Evolutionary conservation across 2,113 vertebrate species (phyloP).

Genomic region (Oreochromis niloticus): DNA sequence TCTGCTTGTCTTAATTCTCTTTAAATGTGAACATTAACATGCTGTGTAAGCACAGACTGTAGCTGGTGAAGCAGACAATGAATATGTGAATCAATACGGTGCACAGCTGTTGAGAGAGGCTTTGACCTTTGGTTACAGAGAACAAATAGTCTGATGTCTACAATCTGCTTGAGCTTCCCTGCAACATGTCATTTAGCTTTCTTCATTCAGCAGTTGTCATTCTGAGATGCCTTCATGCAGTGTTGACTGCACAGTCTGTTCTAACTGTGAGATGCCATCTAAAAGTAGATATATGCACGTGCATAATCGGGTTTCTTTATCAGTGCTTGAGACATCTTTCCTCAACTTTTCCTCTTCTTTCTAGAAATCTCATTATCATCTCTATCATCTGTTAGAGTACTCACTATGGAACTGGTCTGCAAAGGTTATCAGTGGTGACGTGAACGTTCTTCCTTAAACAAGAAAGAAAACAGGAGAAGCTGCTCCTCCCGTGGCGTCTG

Average conservation of each 20-base stretch:
- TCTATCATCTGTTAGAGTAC: neutral
- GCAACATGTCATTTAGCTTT: neutral
- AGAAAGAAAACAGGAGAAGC: neutral
- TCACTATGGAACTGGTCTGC: neutral
- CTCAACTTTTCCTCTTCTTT: neutral
- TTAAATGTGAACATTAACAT: neutral
- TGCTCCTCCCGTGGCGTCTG: neutral
- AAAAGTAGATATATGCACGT: neutral
- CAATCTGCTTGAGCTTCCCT: neutral
- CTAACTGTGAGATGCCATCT: neutral
- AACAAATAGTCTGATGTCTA: slow-evolving; percentile 23
- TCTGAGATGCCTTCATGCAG: neutral
- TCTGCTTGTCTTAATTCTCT: neutral
- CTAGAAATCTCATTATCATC: neutral
- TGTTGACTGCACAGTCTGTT: neutral
- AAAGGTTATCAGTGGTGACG: neutral
- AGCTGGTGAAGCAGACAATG: neutral
- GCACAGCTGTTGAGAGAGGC: slow-evolving; percentile 22
- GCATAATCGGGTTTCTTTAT: neutral
- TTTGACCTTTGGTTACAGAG: slow-evolving; percentile 53
- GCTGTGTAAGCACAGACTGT: neutral
- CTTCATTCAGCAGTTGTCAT: slow-evolving; percentile 24
- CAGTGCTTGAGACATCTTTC: neutral
- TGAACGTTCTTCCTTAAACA: neutral
- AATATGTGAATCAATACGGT: slow-evolving; percentile 25